Percentiles rank a stretch among this genome's conserved stretches.
Conservation (phyloP, 2,888 invertebrate species). For the Tortrix viridana region DNA sequence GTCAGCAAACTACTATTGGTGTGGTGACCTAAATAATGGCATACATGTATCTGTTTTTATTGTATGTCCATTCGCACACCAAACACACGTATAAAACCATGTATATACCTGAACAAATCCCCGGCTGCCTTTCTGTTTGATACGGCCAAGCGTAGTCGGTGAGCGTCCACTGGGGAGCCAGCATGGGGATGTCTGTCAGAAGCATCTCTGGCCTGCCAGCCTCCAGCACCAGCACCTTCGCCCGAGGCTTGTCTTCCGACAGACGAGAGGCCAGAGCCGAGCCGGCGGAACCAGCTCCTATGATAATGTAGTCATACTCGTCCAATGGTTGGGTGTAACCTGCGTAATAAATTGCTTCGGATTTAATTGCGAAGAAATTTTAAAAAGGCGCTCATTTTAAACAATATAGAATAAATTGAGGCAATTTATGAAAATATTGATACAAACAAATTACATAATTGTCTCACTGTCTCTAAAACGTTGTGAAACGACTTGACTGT, state of each 20-base stretch:
- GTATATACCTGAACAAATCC: slow-evolving; percentile 76
- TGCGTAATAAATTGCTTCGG: slow-evolving; percentile 44
- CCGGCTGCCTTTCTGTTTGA: slow-evolving; percentile 84
- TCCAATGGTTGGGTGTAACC: slow-evolving; percentile 61
- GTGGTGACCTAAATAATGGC: too few species aligned
- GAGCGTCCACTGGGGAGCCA: slow-evolving; percentile 83
- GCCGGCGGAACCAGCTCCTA: slow-evolving; percentile 89
- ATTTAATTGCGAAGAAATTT: too few species aligned
- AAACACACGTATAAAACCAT: too few species aligned
- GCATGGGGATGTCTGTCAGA: slow-evolving; percentile 83
- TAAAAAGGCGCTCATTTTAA: too few species aligned
- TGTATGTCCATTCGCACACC: too few species aligned
- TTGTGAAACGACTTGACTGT: too few species aligned
- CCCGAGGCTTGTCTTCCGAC: slow-evolving; percentile 82
- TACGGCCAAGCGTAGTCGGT: slow-evolving; percentile 87
- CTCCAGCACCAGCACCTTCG: slow-evolving; percentile 87
- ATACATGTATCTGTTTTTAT: too few species aligned
- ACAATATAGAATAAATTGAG: too few species aligned
- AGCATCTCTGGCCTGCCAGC: slow-evolving; percentile 81
- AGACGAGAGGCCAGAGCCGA: slow-evolving; percentile 88
- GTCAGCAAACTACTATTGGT: too few species aligned
- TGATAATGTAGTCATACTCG: slow-evolving; percentile 87
- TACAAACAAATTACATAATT: too few species aligned
- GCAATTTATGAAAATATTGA: too few species aligned
- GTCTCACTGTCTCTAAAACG: too few species aligned